Conservation (phyloP, 2,797 vertebrate species). For the Hapalemur alaotrensis region DNA sequence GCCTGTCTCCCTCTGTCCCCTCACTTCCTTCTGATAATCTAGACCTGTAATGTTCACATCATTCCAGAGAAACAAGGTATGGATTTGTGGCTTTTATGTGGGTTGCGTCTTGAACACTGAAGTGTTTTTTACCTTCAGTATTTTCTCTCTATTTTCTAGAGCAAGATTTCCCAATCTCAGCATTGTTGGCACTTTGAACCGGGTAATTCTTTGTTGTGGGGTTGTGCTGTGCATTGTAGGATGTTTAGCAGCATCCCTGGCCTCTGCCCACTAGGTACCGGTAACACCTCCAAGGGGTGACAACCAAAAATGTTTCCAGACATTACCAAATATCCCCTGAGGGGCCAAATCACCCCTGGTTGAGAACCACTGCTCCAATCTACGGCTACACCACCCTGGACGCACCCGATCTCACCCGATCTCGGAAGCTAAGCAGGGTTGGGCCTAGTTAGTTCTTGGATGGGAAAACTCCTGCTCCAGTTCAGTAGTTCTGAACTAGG, state of each 20-base stretch:
- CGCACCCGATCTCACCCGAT: fast-evolving
- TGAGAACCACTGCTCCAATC: not conserved
- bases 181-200: not conserved
- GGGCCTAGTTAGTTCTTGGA: too few species aligned
- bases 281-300: not conserved
- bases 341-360: not conserved
- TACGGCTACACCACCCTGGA: too few species aligned
- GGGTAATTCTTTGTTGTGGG: not conserved
- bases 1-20: not conserved
- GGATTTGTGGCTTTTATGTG: not conserved
- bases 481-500: not conserved
- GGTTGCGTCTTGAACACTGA: not conserved
- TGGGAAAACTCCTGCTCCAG: not conserved
- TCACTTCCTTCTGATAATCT: not conserved
- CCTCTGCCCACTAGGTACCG: not conserved
- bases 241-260: not conserved
- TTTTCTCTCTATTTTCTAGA: not conserved
- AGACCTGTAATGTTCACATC: not conserved
- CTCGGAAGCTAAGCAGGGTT: too few species aligned
- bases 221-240: not conserved
- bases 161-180: not conserved
- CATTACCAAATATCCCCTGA: not conserved
- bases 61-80: not conserved
- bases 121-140: not conserved
- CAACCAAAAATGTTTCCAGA: not conserved